Base-by-base conservation (phyloP, 1,140 invertebrate species). In the Monochamus saltuarius region DNA sequence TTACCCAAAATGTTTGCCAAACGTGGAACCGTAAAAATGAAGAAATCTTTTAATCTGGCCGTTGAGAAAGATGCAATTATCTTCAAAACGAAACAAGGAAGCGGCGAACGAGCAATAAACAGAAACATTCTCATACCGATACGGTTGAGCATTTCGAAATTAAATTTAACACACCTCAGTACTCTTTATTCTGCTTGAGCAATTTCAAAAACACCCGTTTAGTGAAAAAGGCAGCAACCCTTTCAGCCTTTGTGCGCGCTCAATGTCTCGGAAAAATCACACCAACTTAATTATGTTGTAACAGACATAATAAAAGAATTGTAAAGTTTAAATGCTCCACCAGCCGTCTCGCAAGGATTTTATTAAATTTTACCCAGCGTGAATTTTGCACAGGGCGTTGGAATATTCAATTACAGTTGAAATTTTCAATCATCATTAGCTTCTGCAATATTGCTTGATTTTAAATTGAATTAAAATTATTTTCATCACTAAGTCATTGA, bases 191-290 rank as follows among this genome's bases (percentile, higher is more conserved):
- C 60, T 56, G 60, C 53, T 43, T 62, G 53, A 57, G 46, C 39
- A 51, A 50, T 39, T 62, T 62, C 57, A 62, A 62, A 56, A 56
- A 56, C 43, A 47, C 14, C 34, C 60, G 54, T 62, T 62, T 62
- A 62, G 49, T 43, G 40, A 62, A 62, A 61, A 62, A 62, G 53
- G 53, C 47, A 51, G 43, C 60, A 62, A 62, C 60, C 60, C 60
- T 62, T 62, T 62, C 36, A 35, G 50, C 34, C 34, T 50, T 62
- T 62, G 60, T 62, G 13, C 6, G 16, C 46, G 54, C 36, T 45
- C 54, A 62, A 62, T 62, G 60, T 62, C 52, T 62, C 45, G 60
- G 60, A 62, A 62, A 62, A 62, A 62, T 62, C 60, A 62, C 60
- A 49, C 60, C 39, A 40, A 56, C 36, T 62, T 62, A 62, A 62